phyloP scores from a whole-genome alignment of 2,888 invertebrate genomes.

The Tiliacea citrago region DNA sequence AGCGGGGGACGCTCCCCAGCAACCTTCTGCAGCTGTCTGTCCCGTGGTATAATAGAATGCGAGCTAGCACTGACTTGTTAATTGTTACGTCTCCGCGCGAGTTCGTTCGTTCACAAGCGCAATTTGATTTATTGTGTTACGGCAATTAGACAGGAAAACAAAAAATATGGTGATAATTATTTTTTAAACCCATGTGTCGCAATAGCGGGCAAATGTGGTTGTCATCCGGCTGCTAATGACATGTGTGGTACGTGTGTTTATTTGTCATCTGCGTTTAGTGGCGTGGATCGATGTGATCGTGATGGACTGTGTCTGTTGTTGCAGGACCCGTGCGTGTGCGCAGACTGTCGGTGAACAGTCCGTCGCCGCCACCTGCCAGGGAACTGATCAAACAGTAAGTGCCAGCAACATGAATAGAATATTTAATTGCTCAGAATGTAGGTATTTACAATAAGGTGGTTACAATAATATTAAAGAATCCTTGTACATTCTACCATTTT shows the following conservation, averaged over 20 bases:
- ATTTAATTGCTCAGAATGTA: no score
- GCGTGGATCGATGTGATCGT: background rate
- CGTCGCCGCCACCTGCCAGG: background rate
- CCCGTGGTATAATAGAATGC: conserved; percentile 12
- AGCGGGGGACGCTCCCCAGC: background rate
- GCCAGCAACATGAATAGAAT: no score
- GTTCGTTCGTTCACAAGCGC: conserved; percentile 11
- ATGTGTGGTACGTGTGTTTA: background rate
- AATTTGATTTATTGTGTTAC: conserved; percentile 31
- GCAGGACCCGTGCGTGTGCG: conserved; percentile 13
- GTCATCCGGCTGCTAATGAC: conserved; percentile 9
- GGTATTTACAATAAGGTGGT: no score
- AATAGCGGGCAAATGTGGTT: conserved; percentile 1
- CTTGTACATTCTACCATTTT: no score
- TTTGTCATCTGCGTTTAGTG: background rate
- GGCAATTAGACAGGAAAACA: conserved; percentile 34
- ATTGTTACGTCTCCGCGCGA: conserved; percentile 39
- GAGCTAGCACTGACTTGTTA: conserved; percentile 29
- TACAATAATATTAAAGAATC: no score
- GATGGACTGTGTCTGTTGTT: conserved; percentile 18
- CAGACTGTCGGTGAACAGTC: background rate
- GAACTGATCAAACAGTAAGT: conserved; percentile 21
- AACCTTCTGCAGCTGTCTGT: conserved; percentile 35
- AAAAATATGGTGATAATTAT: conserved; percentile 41
- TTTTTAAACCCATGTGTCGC: conserved; percentile 29